phyloP scores from a whole-genome alignment of 2,888 invertebrate species.

The Eucera pruinosa region DNA sequence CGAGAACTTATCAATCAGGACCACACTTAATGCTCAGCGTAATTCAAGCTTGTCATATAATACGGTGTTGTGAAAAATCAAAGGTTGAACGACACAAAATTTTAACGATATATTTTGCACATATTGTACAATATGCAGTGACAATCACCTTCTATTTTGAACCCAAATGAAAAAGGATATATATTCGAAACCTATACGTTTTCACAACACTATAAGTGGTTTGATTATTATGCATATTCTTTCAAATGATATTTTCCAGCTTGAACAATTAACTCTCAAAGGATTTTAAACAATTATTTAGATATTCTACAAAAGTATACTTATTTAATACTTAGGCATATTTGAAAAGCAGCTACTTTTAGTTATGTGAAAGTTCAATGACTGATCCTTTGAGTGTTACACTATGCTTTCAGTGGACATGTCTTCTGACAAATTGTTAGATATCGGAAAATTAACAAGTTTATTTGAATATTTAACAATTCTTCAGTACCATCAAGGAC shows the following conservation, averaged over 20 bases:
- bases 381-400: conserved; percentile 16
- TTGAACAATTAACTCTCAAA: conserved; percentile 30
- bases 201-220: conserved; percentile 43
- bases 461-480: too few relatives aligned
- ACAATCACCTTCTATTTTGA: conserved; percentile 13
- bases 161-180: background rate
- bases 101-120: background rate
- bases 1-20: conserved; percentile 14
- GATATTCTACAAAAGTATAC: background rate
- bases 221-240: conserved; percentile 36
- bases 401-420: too few relatives aligned
- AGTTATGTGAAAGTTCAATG: too few relatives aligned
- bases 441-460: too few relatives aligned
- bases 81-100: conserved; percentile 5
- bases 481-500: too few relatives aligned
- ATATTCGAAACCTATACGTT: conserved; percentile 13
- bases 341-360: too few relatives aligned
- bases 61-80: conserved; percentile 50
- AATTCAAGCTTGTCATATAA: conserved; percentile 78
- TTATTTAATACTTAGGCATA: too few relatives aligned
- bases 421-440: too few relatives aligned
- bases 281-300: conserved; percentile 3
- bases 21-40: conserved; percentile 67
- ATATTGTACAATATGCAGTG: conserved; percentile 18
- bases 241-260: conserved; percentile 36